A percentile compares a stretch with the other conserved stretches of the same genome.
These are phyloP conservation scores for Coluber constrictor DNA, from an alignment of 2,797 vertebrate species.

Conservation along the genomic window DNA sequence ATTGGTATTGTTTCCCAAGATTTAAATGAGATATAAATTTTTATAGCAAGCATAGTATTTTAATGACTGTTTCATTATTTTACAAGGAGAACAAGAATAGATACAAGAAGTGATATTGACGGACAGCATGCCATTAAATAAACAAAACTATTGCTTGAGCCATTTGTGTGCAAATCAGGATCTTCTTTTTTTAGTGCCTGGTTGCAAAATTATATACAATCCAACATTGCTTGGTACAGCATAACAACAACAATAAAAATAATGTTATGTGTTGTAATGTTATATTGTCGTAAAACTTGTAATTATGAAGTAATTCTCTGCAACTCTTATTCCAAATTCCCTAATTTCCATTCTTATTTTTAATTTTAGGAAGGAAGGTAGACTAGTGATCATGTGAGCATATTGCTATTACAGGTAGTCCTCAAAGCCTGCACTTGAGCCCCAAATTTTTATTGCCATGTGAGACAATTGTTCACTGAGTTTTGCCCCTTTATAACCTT, in stretches of 20 bases:
- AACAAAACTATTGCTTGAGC: constrained; percentile 47
- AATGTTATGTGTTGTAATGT: background rate
- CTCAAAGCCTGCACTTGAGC: background rate
- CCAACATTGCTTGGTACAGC: background rate
- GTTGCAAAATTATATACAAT: background rate
- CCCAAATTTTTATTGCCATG: background rate
- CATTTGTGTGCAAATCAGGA: constrained; percentile 46
- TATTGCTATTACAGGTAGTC: background rate
- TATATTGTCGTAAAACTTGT: background rate
- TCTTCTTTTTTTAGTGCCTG: constrained; percentile 7
- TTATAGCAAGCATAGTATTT: constrained; percentile 67
- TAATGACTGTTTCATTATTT: constrained; percentile 71
- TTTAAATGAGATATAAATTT: constrained; percentile 72
- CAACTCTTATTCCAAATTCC: background rate
- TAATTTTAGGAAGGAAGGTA: background rate
- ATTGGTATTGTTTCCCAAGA: constrained; percentile 70
- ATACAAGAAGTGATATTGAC: constrained; percentile 62
- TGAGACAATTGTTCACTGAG: background rate
- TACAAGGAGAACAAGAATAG: constrained; percentile 58
- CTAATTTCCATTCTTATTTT: background rate
- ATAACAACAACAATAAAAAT: background rate
- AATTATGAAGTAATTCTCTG: background rate
- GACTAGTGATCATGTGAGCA: background rate
- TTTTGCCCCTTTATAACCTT: background rate
- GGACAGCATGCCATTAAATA: constrained; percentile 61